A percentile compares a stretch with the other conserved stretches of the same genome.
Conservation (phyloP, 2,797 vertebrate genomes). For the Merluccius polli region DNA sequence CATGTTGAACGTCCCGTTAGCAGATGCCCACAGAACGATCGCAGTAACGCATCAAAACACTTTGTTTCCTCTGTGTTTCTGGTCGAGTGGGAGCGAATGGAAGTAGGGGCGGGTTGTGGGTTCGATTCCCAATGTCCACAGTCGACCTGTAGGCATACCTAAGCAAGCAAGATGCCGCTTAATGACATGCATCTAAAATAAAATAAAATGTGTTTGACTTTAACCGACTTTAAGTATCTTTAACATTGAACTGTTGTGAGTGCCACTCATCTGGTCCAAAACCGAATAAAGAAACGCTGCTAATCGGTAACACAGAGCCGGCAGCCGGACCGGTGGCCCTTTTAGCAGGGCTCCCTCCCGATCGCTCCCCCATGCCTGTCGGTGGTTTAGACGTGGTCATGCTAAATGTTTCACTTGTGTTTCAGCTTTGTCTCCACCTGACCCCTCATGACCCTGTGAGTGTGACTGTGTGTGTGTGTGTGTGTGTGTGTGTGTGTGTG, state of each 20-base stretch:
- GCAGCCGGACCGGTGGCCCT: background rate
- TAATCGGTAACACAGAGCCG: background rate
- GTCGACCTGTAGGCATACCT: too few relatives aligned
- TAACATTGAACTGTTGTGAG: background rate
- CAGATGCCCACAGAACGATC: too few relatives aligned
- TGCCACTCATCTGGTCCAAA: background rate
- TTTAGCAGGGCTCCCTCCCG: background rate
- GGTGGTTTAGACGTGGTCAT: background rate
- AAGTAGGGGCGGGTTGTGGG: too few relatives aligned
- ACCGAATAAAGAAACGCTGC: background rate
- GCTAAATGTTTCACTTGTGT: constrained; percentile 35
- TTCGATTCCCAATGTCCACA: too few relatives aligned
- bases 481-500: background rate
- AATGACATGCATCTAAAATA: too few relatives aligned
- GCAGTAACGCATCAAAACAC: background rate
- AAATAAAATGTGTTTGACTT: too few relatives aligned
- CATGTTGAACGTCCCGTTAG: background rate
- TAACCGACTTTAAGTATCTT: too few relatives aligned
- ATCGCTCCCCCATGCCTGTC: background rate
- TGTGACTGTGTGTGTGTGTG: constrained; percentile 1
- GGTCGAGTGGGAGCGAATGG: too few relatives aligned
- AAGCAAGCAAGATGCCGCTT: too few relatives aligned
- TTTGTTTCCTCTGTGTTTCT: too few relatives aligned
- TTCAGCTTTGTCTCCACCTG: constrained; percentile 33
- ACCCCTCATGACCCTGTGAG: constrained; percentile 4